Percentiles rank a stretch among this genome's conserved stretches.
Evolutionary conservation across 2,888 invertebrate genomes (phyloP).

Genomic region (Acholoe squamosa): DNA sequence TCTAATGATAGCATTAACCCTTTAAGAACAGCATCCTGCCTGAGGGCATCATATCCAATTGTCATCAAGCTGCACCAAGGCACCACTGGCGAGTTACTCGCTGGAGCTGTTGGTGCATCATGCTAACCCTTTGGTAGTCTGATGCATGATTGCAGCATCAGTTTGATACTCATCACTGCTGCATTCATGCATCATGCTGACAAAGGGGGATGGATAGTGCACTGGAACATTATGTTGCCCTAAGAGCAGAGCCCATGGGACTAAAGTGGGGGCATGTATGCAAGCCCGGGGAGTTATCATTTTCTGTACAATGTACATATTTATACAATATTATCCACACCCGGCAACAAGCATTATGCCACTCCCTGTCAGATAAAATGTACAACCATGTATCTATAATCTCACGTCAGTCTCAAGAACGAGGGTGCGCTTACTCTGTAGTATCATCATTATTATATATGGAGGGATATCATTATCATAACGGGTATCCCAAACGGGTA

Average conservation of each 20-base stretch:
- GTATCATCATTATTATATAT: background rate
- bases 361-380: background rate
- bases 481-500: conserved; percentile 10
- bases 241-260: background rate
- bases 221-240: too few relatives aligned
- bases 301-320: conserved; percentile 43
- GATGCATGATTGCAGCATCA: too few relatives aligned
- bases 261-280: conserved; percentile 9
- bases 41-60: too few relatives aligned
- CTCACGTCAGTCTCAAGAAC: conserved; percentile 10
- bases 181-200: too few relatives aligned
- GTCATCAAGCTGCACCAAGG: too few relatives aligned
- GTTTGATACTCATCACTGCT: too few relatives aligned
- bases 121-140: too few relatives aligned
- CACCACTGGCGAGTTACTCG: too few relatives aligned
- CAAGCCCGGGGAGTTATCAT: background rate
- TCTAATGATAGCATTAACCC: background rate
- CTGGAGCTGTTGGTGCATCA: too few relatives aligned
- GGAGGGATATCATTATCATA: conserved; percentile 31
- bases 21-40: too few relatives aligned
- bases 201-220: too few relatives aligned
- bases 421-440: background rate
- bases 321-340: conserved; percentile 30
- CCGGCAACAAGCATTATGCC: background rate
- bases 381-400: conserved; percentile 32